phyloP scores from a whole-genome alignment of 2,113 vertebrate species.

The Conger conger region DNA sequence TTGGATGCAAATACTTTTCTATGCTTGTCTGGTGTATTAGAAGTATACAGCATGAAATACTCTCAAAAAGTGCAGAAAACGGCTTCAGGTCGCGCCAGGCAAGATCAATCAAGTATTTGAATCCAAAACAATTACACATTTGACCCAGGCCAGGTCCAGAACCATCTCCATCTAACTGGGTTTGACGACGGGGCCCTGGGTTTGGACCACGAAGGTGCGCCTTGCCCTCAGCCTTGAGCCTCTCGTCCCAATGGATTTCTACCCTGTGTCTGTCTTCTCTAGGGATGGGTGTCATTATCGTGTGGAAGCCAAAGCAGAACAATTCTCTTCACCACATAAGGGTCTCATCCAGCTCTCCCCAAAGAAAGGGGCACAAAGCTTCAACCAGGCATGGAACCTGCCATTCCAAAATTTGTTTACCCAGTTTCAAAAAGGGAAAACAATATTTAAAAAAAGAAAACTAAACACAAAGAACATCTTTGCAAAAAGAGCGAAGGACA shows the following conservation, averaged over 20 bases:
- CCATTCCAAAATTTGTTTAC: slow-evolving; percentile 6
- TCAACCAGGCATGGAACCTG: background rate
- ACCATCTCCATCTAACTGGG: no score
- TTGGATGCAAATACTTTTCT: no score
- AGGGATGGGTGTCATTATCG: background rate
- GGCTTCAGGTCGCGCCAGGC: no score
- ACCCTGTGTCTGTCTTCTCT: background rate
- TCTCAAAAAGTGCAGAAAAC: no score
- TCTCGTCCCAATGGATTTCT: background rate
- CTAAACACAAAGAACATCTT: background rate
- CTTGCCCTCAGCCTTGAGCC: background rate
- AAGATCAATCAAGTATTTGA: no score
- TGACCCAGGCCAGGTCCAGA: background rate
- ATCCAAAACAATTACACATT: no score
- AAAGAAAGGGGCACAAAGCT: background rate
- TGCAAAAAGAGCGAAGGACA: background rate
- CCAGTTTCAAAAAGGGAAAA: background rate
- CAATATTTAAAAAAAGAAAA: background rate
- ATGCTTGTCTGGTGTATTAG: no score
- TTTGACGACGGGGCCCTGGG: background rate
- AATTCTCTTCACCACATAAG: background rate
- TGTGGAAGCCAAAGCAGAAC: background rate
- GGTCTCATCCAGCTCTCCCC: background rate
- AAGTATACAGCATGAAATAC: no score
- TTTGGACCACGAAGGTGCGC: background rate